Evolutionary conservation across 2,113 vertebrate genomes (phyloP).

Genomic region (Catharus fuscescens): DNA sequence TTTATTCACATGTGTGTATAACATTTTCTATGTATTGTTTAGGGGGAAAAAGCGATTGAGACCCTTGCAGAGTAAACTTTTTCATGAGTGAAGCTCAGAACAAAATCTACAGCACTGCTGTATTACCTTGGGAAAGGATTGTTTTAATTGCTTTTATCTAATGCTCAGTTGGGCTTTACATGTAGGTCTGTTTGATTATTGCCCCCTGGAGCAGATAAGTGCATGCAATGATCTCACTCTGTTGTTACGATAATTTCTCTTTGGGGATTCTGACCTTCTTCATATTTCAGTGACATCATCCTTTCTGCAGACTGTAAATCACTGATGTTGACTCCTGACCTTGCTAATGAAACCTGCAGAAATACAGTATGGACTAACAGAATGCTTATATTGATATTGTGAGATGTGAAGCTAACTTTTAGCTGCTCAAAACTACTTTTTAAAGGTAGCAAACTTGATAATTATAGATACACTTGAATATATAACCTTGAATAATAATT

Average conservation of each 20-base stretch:
- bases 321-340: slow-evolving; percentile 16
- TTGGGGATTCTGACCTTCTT: slow-evolving; percentile 55
- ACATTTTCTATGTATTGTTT: neutral
- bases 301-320: slow-evolving; percentile 50
- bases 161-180: slow-evolving; percentile 21
- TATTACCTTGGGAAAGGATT: neutral
- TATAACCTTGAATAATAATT: neutral
- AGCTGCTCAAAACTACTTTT: neutral
- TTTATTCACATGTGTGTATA: neutral
- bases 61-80: neutral
- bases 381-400: neutral
- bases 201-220: slow-evolving; percentile 43
- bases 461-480: neutral
- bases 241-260: slow-evolving; percentile 66
- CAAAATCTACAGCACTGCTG: neutral
- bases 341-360: slow-evolving; percentile 29
- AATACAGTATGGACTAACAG: neutral
- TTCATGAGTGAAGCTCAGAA: neutral
- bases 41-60: neutral
- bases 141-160: slow-evolving; percentile 41
- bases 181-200: slow-evolving; percentile 34
- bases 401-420: neutral
- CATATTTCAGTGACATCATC: slow-evolving; percentile 57
- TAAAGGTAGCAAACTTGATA: neutral
- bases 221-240: slow-evolving; percentile 66